Percentiles rank a stretch among this genome's conserved stretches.
phyloP scores from a whole-genome alignment of 1,140 invertebrate genomes.

The Nasonia longicornis region DNA sequence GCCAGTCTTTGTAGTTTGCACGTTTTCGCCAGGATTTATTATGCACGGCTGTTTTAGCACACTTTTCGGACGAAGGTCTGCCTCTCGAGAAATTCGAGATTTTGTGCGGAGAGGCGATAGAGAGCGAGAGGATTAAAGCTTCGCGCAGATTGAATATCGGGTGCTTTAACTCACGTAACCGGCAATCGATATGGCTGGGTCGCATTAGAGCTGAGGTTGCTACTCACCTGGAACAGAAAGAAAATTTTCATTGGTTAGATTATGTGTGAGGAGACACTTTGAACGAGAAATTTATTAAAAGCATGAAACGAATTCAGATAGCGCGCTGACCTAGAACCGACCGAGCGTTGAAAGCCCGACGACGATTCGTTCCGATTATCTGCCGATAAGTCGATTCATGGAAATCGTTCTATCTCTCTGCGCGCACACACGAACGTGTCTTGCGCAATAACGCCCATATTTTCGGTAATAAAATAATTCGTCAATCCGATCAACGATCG shows the following conservation, averaged over 20 bases:
- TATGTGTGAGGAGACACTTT: not conserved
- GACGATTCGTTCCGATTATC: no score
- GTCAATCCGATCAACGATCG: not conserved
- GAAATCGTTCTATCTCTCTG: no score
- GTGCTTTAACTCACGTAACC: conserved; percentile 7
- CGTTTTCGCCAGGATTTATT: conserved; percentile 39
- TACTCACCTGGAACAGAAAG: conserved; percentile 40
- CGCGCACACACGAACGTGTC: no score
- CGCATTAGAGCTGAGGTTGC: no score
- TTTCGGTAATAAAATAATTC: not conserved
- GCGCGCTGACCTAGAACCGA: no score
- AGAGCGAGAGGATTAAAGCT: not conserved
- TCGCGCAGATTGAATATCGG: not conserved
- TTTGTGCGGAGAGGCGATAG: not conserved
- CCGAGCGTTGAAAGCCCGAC: no score
- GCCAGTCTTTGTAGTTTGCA: conserved; percentile 32
- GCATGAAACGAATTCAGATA: not conserved
- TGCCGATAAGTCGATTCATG: no score
- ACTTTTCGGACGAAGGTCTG: conserved; percentile 11
- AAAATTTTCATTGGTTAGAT: not conserved
- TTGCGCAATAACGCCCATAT: not conserved
- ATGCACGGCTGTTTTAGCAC: conserved; percentile 28
- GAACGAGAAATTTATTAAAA: not conserved
- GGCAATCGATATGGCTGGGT: not conserved
- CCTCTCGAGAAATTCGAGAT: not conserved